Evolutionary conservation across 2,113 vertebrate species (phyloP).

Genomic region (Chionodraco myersi): DNA sequence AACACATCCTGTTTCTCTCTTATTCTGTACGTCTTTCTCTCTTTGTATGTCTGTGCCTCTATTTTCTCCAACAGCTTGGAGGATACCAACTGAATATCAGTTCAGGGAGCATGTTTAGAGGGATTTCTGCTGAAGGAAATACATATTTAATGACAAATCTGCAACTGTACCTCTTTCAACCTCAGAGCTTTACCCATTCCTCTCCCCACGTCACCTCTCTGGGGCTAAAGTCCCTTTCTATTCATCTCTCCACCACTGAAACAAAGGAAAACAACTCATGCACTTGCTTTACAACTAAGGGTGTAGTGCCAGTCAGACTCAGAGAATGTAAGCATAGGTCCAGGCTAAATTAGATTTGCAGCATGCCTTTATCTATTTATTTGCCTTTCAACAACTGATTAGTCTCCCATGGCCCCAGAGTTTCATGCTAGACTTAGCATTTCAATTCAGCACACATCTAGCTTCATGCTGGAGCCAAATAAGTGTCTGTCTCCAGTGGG

Average conservation of each 20-base stretch:
- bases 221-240: conserved; percentile 5
- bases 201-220: conserved; percentile 26
- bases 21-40: conserved; percentile 28
- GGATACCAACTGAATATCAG: conserved; percentile 63
- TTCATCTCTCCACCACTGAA: conserved; percentile 11
- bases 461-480: conserved; percentile 80
- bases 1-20: conserved; percentile 17
- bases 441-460: conserved; percentile 77
- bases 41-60: conserved; percentile 24
- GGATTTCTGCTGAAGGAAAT: conserved; percentile 71
- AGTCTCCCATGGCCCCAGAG: conserved; percentile 71
- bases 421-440: conserved; percentile 82
- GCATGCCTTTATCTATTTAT: conserved; percentile 63
- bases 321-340: conserved; percentile 43
- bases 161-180: conserved; percentile 62
- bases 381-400: conserved; percentile 79
- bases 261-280: conserved; percentile 12
- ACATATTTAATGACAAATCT: conserved; percentile 79
- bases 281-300: conserved; percentile 53
- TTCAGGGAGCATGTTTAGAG: conserved; percentile 65
- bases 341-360: conserved; percentile 67
- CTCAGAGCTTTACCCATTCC: conserved; percentile 28
- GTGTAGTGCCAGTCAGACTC: conserved; percentile 28
- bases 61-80: conserved; percentile 32
- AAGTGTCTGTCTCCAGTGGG: conserved; percentile 74